Evolutionary conservation across 1,140 invertebrate species (phyloP).

Genomic region (Chrysoperla carnea): DNA sequence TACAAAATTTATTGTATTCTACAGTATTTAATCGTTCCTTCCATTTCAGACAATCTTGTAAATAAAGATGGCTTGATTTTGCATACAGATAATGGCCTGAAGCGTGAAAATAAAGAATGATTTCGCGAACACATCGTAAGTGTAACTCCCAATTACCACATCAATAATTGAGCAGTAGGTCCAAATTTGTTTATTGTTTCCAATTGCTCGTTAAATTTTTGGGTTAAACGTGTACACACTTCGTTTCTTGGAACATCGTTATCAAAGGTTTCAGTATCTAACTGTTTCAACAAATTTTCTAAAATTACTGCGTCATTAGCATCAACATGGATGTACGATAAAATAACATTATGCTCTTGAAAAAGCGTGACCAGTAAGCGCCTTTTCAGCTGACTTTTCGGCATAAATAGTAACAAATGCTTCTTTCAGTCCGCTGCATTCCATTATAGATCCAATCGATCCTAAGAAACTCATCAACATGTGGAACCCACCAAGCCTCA

Average conservation of each 20-base stretch:
- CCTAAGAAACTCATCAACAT: slow-evolving; percentile 22
- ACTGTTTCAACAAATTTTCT: no score
- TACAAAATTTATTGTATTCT: background rate
- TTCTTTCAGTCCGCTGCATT: slow-evolving; percentile 19
- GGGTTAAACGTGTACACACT: no score
- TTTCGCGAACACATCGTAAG: background rate
- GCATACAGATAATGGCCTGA: background rate
- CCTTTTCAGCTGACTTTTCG: slow-evolving; percentile 15
- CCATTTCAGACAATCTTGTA: background rate
- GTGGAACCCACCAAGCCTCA: slow-evolving; percentile 17
- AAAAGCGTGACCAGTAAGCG: slow-evolving; percentile 21
- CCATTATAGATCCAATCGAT: slow-evolving; percentile 20
- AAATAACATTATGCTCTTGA: no score
- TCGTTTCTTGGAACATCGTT: no score
- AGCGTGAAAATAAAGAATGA: background rate
- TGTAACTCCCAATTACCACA: background rate
- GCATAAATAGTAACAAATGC: slow-evolving; percentile 14
- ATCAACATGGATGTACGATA: no score
- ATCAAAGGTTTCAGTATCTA: no score
- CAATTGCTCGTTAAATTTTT: no score
- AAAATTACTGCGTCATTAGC: no score
- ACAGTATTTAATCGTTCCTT: background rate
- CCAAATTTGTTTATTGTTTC: no score
- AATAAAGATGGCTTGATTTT: background rate
- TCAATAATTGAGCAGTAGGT: no score